phyloP scores from a whole-genome alignment of 2,113 vertebrate genomes.

The Nesogale talazaci region DNA sequence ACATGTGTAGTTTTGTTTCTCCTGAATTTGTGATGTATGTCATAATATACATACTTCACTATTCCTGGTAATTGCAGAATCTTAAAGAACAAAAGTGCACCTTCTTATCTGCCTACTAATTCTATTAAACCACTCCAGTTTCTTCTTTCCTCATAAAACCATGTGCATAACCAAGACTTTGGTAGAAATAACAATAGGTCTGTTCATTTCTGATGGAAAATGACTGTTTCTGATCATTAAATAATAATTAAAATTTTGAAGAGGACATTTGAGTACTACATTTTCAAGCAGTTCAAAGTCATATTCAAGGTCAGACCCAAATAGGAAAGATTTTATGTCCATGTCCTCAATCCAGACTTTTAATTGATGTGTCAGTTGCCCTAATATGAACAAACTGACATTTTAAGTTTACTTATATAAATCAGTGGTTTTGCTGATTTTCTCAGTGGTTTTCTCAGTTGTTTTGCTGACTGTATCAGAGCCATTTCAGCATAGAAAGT shows the following conservation, averaged over 20 bases:
- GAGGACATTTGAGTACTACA: constrained; percentile 24
- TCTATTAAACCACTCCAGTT: background rate
- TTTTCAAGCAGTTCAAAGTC: constrained; percentile 40
- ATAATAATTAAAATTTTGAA: constrained; percentile 25
- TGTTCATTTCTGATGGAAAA: constrained; percentile 19
- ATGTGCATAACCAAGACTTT: background rate
- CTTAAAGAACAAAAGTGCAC: background rate
- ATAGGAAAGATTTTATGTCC: constrained; percentile 38
- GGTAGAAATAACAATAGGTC: background rate
- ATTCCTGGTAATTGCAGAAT: background rate
- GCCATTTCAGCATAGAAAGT: constrained; percentile 27
- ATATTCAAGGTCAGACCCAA: constrained; percentile 52
- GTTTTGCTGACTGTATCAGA: background rate
- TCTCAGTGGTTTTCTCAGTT: background rate
- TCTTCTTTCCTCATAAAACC: constrained; percentile 9
- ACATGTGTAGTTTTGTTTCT: background rate
- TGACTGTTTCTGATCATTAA: constrained; percentile 27
- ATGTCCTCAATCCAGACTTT: constrained; percentile 18
- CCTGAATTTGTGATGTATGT: background rate
- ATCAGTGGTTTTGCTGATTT: too few relatives aligned
- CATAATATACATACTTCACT: background rate
- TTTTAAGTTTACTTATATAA: constrained; percentile 37
- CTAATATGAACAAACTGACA: constrained; percentile 2
- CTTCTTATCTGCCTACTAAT: background rate
- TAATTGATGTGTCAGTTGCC: constrained; percentile 28